Conservation (phyloP, 2,888 invertebrate genomes). For the Stenolophus ochropezus region DNA sequence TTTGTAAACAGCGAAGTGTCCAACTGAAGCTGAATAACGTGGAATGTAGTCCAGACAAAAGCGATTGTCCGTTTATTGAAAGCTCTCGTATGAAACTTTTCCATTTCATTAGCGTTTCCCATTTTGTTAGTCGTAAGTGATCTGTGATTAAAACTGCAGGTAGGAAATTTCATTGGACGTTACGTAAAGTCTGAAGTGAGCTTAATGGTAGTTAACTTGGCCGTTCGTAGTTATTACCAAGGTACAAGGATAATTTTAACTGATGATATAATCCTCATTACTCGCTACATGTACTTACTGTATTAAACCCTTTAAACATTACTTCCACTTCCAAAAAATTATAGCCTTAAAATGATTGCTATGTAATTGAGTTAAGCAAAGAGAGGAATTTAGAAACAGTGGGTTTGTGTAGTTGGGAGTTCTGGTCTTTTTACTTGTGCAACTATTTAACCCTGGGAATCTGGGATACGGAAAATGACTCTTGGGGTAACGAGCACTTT, state of each 20-base stretch:
- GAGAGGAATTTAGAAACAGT: neutral
- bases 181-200: neutral
- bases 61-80: no score
- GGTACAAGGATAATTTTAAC: neutral
- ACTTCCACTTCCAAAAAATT: neutral
- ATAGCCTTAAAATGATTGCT: no score
- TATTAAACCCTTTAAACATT: neutral
- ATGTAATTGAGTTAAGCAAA: no score
- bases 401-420: neutral
- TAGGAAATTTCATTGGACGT: neutral
- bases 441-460: constrained; percentile 3
- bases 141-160: neutral
- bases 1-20: no score
- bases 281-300: neutral
- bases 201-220: neutral
- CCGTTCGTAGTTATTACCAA: neutral
- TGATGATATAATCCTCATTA: neutral
- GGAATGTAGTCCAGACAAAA: no score
- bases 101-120: neutral
- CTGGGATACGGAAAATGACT: constrained; percentile 1
- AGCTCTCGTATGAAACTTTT: neutral
- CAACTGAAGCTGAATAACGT: no score
- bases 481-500: constrained; percentile 23
- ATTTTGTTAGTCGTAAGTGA: neutral
- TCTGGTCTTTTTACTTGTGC: neutral